Conservation (phyloP, 1,140 invertebrate genomes). For the Limonius californicus region DNA sequence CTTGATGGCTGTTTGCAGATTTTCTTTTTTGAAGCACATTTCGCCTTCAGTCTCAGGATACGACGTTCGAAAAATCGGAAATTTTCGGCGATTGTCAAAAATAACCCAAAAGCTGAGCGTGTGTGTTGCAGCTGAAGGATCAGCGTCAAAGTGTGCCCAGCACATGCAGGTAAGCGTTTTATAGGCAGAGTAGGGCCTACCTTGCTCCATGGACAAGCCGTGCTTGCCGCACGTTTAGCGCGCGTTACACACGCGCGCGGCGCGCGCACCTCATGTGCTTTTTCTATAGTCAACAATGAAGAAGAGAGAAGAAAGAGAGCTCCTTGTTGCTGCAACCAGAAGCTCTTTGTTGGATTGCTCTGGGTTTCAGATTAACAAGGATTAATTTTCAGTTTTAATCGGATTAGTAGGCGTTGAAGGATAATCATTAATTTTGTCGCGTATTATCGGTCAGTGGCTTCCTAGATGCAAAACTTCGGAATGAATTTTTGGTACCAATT, state of each 20-base stretch:
- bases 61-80: not conserved
- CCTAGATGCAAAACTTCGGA: too few species aligned
- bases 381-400: too few species aligned
- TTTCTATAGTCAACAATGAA: not conserved
- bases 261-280: constrained; percentile 3
- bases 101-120: not conserved
- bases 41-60: not conserved
- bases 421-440: too few species aligned
- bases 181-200: constrained; percentile 5
- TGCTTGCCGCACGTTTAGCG: constrained; percentile 13
- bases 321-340: too few species aligned
- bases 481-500: too few species aligned
- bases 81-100: not conserved
- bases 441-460: too few species aligned
- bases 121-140: constrained; percentile 5
- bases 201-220: not conserved
- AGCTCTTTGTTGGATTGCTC: too few species aligned
- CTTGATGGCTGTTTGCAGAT: not conserved
- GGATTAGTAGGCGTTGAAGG: too few species aligned
- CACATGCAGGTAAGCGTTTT: constrained; percentile 17
- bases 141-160: constrained; percentile 5
- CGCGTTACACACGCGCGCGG: constrained; percentile 10
- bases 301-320: not conserved
- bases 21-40: constrained; percentile 1
- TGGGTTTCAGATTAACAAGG: too few species aligned